Conservation (phyloP, 1,140 invertebrate genomes). For the Megalonaias nervosa region DNA sequence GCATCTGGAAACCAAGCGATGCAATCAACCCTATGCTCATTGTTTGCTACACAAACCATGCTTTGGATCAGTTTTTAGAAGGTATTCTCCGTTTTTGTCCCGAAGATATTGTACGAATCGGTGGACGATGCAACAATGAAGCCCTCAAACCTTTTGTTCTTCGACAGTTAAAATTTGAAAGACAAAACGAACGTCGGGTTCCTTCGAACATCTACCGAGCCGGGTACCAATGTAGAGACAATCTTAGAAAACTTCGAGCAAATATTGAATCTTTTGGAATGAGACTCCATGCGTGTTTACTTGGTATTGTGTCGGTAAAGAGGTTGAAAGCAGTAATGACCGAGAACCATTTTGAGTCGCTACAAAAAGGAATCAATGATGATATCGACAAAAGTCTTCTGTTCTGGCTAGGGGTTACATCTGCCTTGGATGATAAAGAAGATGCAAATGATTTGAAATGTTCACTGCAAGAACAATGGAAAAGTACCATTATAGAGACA, state of each 20-base stretch:
- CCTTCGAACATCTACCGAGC: constrained; percentile 34
- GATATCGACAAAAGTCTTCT: neutral
- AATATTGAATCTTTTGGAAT: constrained; percentile 42
- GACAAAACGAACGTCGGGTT: constrained; percentile 23
- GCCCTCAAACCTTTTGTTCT: constrained; percentile 46
- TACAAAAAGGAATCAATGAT: constrained; percentile 15
- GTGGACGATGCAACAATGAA: constrained; percentile 78
- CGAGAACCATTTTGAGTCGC: constrained; percentile 4
- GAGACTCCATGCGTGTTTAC: constrained; percentile 42
- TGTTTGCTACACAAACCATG: too few species aligned
- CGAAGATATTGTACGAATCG: constrained; percentile 80
- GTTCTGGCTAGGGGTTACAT: neutral
- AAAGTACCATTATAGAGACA: constrained; percentile 26
- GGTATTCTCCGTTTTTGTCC: neutral
- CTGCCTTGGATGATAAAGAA: constrained; percentile 6
- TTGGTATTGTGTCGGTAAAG: constrained; percentile 39
- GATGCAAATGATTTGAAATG: constrained; percentile 1
- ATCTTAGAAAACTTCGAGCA: constrained; percentile 30
- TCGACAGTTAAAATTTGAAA: constrained; percentile 32
- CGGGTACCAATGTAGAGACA: constrained; percentile 24
- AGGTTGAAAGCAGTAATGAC: constrained; percentile 38
- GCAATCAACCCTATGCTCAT: too few species aligned
- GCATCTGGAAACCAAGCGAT: too few species aligned
- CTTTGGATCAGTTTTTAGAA: too few species aligned
- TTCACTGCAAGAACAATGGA: constrained; percentile 5